A percentile compares a stretch with the other conserved stretches of the same genome.
These are phyloP conservation scores for Sphecodes monilicornis DNA, from an alignment of 2,888 invertebrate species.

Conservation along the genomic window DNA sequence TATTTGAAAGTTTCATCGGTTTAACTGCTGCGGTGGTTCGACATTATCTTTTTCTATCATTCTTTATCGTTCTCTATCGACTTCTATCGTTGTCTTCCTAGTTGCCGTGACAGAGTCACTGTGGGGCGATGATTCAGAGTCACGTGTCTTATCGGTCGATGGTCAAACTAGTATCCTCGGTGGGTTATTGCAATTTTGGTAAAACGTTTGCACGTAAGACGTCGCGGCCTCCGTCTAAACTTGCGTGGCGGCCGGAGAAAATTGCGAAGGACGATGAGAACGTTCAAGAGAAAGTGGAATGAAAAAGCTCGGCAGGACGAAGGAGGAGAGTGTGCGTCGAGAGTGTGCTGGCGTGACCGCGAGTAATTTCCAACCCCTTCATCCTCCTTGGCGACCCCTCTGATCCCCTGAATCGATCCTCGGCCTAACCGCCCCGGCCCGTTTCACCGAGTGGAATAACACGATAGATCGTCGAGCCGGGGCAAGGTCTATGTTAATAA, in stretches of 20 bases:
- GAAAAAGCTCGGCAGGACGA: conserved; percentile 11
- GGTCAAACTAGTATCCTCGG: conserved; percentile 24
- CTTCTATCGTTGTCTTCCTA: background rate
- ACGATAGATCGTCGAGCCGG: conserved; percentile 66
- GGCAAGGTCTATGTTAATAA: conserved; percentile 84
- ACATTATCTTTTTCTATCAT: background rate
- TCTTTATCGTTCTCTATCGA: conserved; percentile 10
- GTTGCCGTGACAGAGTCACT: background rate
- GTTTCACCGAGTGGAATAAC: conserved; percentile 69
- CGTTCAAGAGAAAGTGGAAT: background rate
- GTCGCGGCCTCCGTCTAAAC: too few relatives aligned
- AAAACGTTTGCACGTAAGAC: conserved; percentile 34
- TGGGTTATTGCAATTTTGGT: conserved; percentile 47
- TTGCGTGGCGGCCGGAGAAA: background rate
- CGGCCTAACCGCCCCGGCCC: conserved; percentile 57
- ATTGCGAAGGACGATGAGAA: conserved; percentile 8
- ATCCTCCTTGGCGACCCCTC: conserved; percentile 25
- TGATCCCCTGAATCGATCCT: conserved; percentile 50
- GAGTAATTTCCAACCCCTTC: conserved; percentile 74
- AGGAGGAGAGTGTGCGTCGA: conserved; percentile 29
- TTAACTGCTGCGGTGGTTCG: too few relatives aligned
- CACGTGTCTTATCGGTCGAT: conserved; percentile 6
- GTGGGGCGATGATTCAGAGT: background rate
- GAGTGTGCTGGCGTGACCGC: conserved; percentile 76
- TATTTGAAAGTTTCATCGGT: too few relatives aligned